Percentiles rank a stretch among this genome's conserved stretches.
Conservation (phyloP, 2,113 vertebrate species). For the Oncorhynchus gorbuscha region DNA sequence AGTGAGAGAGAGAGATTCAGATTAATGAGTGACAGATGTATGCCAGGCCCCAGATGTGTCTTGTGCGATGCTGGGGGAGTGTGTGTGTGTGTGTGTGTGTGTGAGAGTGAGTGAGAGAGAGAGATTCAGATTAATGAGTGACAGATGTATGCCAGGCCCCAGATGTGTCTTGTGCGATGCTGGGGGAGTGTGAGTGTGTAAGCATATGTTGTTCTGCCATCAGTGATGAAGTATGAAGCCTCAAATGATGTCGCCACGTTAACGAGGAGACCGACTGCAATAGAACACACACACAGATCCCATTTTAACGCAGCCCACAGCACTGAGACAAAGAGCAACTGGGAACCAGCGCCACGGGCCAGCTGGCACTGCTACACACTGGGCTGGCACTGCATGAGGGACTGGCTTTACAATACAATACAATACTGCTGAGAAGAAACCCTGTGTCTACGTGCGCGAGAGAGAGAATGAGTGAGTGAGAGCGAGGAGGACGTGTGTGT, state of each 20-base stretch:
- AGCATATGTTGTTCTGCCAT: neutral
- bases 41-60: neutral
- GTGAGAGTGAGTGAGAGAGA: neutral
- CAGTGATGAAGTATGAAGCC: neutral
- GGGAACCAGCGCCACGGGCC: neutral
- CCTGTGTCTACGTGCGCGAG: conserved; percentile 4
- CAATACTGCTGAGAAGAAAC: neutral
- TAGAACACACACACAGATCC: neutral
- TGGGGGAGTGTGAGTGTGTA: conserved; percentile 11
- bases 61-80: neutral
- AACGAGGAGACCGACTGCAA: neutral
- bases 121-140: no score
- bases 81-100: neutral
- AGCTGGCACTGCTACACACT: no score
- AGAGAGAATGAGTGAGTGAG: neutral
- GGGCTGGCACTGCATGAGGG: no score
- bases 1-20: neutral
- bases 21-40: conserved; percentile 1
- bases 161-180: neutral
- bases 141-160: no score
- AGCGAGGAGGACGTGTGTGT: neutral
- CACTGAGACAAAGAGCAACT: conserved; percentile 3
- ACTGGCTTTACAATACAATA: no score
- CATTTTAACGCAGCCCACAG: neutral
- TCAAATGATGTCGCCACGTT: neutral